Percentiles rank a stretch among this genome's conserved stretches.
These are phyloP conservation scores for Gortyna flavago DNA, from an alignment of 2,888 invertebrate genomes.

Conservation along the genomic window DNA sequence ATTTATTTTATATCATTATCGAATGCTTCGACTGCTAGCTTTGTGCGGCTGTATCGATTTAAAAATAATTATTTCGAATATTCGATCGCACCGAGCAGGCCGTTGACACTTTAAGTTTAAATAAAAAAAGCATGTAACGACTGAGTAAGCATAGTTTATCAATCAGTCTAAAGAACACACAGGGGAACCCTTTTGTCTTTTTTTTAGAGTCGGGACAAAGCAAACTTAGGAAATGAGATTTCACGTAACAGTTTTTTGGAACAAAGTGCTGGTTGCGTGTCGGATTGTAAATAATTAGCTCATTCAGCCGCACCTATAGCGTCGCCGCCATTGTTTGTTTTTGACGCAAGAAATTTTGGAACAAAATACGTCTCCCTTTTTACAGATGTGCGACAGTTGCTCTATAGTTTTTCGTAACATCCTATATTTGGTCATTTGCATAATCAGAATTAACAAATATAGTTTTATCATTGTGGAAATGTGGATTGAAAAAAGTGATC, in stretches of 20 bases:
- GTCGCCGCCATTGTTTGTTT: slow-evolving; percentile 85
- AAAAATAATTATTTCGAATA: slow-evolving; percentile 67
- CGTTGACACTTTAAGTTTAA: slow-evolving; percentile 61
- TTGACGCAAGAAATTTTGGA: slow-evolving; percentile 71
- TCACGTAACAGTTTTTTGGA: slow-evolving; percentile 87
- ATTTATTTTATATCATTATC: slow-evolving; percentile 83
- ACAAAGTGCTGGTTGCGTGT: slow-evolving; percentile 82
- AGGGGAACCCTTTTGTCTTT: slow-evolving; percentile 78
- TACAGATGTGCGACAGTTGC: slow-evolving; percentile 54
- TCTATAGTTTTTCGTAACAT: background rate
- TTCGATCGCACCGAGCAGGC: slow-evolving; percentile 53
- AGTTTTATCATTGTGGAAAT: background rate
- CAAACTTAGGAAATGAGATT: slow-evolving; percentile 88
- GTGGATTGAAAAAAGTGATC: too few species aligned
- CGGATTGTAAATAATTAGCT: slow-evolving; percentile 89
- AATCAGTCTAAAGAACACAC: slow-evolving; percentile 74
- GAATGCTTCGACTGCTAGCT: slow-evolving; percentile 66
- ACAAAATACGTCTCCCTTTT: slow-evolving; percentile 81
- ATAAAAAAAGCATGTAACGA: slow-evolving; percentile 65
- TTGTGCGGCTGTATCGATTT: slow-evolving; percentile 63
- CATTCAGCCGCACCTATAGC: slow-evolving; percentile 85
- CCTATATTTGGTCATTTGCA: slow-evolving; percentile 2
- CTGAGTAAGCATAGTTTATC: slow-evolving; percentile 73
- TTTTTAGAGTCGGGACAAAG: slow-evolving; percentile 80
- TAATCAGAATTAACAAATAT: too few species aligned